A percentile compares a stretch with the other conserved stretches of the same genome.
Evolutionary conservation across 1,140 invertebrate species (phyloP).

Genomic region (Cardiocondyla obscurior): DNA sequence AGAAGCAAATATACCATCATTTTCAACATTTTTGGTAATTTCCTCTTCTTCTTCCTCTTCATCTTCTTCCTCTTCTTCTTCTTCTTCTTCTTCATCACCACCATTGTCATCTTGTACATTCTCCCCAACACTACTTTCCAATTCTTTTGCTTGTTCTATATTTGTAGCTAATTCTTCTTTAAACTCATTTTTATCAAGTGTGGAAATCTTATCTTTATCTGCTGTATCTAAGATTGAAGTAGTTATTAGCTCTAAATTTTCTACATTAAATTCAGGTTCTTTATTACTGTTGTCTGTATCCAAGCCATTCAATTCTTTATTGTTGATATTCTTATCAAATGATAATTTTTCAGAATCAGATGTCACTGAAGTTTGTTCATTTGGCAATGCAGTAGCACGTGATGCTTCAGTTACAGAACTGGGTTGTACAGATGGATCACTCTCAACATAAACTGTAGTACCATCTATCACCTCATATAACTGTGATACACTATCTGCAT

Average conservation of each 20-base stretch:
- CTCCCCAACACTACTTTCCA: neutral
- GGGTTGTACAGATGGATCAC: neutral
- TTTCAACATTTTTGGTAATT: neutral
- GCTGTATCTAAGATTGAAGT: neutral
- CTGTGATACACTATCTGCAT: slow-evolving; percentile 65
- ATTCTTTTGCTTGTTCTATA: neutral
- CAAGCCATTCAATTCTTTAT: neutral
- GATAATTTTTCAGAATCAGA: slow-evolving; percentile 43
- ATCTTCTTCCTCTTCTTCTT: no score
- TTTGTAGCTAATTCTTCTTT: neutral
- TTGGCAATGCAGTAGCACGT: slow-evolving; percentile 24
- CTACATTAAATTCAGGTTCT: no score
- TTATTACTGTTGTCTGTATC: no score
- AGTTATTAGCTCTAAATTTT: slow-evolving; percentile 6
- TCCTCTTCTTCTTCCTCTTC: slow-evolving; percentile 20
- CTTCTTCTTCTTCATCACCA: no score
- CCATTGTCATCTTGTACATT: neutral
- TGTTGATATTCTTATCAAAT: neutral
- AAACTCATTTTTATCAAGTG: neutral
- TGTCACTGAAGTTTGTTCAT: slow-evolving; percentile 2
- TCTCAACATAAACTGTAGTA: slow-evolving; percentile 76
- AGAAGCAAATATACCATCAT: slow-evolving; percentile 29
- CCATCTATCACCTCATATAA: slow-evolving; percentile 83
- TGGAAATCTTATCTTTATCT: neutral
- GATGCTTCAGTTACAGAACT: neutral